Conservation (phyloP, 2,797 vertebrate species). For the Cetoscarus ocellatus region DNA sequence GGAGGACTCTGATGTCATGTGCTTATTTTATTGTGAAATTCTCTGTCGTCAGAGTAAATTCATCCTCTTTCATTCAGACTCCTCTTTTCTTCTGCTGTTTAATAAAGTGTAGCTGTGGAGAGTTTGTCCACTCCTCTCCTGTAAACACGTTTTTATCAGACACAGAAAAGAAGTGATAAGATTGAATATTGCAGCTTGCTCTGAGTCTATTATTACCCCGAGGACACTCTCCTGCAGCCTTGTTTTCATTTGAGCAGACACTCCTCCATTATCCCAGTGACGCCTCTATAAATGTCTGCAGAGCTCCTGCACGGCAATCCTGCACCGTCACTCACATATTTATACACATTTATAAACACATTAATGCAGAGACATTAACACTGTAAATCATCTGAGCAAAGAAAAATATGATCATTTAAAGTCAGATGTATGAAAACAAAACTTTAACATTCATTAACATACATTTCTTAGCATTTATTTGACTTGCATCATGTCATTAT, state of each 20-base stretch:
- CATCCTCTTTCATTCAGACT: not conserved
- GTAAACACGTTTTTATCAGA: constrained; percentile 48
- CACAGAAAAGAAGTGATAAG: constrained; percentile 26
- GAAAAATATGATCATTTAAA: too few relatives aligned
- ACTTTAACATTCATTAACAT: too few relatives aligned
- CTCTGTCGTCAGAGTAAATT: not conserved
- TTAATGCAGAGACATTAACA: constrained; percentile 26
- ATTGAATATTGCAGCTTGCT: constrained; percentile 34
- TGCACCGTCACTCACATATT: constrained; percentile 44
- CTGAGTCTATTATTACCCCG: constrained; percentile 41
- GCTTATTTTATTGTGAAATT: not conserved
- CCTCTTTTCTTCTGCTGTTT: constrained; percentile 12
- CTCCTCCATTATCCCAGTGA: constrained; percentile 53
- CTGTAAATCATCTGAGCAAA: not conserved
- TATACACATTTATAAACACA: not conserved
- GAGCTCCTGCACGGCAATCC: constrained; percentile 22
- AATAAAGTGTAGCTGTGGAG: constrained; percentile 2
- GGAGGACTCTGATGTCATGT: too few relatives aligned
- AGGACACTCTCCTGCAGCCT: constrained; percentile 19
- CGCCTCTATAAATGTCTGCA: constrained; percentile 54
- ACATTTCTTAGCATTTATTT: too few relatives aligned
- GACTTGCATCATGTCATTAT: too few relatives aligned
- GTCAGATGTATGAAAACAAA: too few relatives aligned
- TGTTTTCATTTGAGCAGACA: constrained; percentile 41
- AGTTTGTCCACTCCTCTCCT: constrained; percentile 21